These are phyloP conservation scores for Hippocampus zosterae DNA, from an alignment of 2,113 vertebrate genomes.

Conservation along the genomic window DNA sequence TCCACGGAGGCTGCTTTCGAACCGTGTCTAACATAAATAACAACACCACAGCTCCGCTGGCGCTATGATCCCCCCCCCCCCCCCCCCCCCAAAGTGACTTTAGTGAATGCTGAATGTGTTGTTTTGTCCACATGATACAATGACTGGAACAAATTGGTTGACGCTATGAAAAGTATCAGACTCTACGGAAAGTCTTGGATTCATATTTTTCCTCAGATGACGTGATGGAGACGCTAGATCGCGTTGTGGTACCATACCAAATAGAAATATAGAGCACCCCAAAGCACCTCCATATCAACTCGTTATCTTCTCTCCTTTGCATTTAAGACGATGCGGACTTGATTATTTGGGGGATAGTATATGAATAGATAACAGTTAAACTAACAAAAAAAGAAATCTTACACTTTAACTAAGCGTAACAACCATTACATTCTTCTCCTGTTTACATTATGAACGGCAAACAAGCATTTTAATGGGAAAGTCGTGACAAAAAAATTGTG, in stretches of 20 bases:
- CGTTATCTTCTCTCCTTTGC: too few relatives aligned
- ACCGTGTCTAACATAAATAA: conserved; percentile 57
- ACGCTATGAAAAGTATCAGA: neutral
- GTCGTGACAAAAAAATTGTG: neutral
- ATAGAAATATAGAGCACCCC: neutral
- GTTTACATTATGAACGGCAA: neutral
- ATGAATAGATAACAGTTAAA: too few relatives aligned
- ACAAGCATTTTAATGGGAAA: neutral
- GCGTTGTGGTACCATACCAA: too few relatives aligned
- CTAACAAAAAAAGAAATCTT: too few relatives aligned
- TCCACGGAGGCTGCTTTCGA: conserved; percentile 48
- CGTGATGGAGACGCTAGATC: neutral
- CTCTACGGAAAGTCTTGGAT: neutral
- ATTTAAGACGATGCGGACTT: too few relatives aligned
- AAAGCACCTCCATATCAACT: too few relatives aligned
- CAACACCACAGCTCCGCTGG: conserved; percentile 30
- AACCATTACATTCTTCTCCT: neutral
- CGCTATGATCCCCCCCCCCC: conserved; percentile 17
- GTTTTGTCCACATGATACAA: conserved; percentile 16
- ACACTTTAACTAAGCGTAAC: too few relatives aligned
- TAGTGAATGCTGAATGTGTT: conserved; percentile 38
- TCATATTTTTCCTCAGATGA: neutral
- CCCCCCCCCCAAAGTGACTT: conserved; percentile 41
- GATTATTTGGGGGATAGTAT: too few relatives aligned
- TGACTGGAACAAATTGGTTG: conserved; percentile 6